phyloP scores from a whole-genome alignment of 2,113 vertebrate species.

The Alosa alosa region DNA sequence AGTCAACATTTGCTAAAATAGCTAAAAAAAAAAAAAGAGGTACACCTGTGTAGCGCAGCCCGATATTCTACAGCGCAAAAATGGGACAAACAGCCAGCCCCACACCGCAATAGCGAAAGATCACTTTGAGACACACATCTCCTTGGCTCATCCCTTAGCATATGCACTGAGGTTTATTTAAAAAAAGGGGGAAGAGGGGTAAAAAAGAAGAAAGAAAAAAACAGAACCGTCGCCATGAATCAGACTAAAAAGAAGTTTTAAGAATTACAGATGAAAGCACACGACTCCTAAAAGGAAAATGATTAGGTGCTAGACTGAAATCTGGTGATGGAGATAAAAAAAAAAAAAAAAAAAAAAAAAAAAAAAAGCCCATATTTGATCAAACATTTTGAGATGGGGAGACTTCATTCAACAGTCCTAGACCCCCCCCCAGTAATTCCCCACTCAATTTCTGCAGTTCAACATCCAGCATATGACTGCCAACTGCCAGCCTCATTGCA shows the following conservation, averaged over 20 bases:
- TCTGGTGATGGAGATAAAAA: background rate
- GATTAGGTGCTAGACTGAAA: background rate
- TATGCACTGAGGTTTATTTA: background rate
- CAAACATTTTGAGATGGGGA: background rate
- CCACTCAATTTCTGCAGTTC: background rate
- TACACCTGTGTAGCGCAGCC: background rate
- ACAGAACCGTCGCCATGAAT: background rate
- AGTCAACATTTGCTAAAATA: background rate
- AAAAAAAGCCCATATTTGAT: background rate
- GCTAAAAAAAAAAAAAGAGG: background rate
- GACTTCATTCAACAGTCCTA: background rate
- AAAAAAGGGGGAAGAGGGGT: background rate
- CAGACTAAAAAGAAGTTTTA: background rate
- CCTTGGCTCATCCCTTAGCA: background rate
- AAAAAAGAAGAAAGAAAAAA: background rate
- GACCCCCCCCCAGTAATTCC: background rate
- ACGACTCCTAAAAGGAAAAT: background rate
- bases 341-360: background rate
- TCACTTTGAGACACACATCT: background rate
- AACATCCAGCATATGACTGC: background rate
- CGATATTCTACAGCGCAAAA: background rate
- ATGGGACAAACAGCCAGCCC: background rate
- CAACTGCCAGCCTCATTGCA: background rate
- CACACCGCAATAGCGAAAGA: background rate
- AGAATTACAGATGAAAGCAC: constrained; percentile 1